Percentiles rank a stretch among this genome's conserved stretches.
phyloP scores from a whole-genome alignment of 2,888 invertebrate species.

The Melangyna quadrimaculata region DNA sequence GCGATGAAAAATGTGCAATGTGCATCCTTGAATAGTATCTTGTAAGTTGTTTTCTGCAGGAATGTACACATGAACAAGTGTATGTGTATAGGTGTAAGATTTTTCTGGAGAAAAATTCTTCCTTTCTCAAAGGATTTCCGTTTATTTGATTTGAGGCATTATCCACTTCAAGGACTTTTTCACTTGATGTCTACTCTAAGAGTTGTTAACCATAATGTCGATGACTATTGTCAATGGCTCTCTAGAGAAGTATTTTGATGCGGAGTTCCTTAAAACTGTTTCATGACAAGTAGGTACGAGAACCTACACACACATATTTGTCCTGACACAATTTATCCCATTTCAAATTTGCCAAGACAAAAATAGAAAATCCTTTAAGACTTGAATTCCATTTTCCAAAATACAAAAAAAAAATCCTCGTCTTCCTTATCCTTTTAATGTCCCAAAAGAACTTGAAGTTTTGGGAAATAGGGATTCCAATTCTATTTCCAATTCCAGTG shows the following conservation, averaged over 20 bases:
- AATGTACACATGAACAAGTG: no score
- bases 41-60: not conserved
- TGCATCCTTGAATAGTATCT: not conserved
- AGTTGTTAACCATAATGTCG: not conserved
- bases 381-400: not conserved
- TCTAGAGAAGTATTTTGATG: not conserved
- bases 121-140: not conserved
- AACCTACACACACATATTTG: not conserved
- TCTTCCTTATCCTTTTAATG: not conserved
- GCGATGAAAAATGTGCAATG: not conserved
- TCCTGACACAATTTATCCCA: not conserved
- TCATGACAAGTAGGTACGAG: not conserved
- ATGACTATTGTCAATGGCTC: not conserved
- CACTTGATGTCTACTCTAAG: not conserved
- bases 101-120: not conserved
- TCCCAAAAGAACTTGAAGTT: not conserved
- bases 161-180: not conserved
- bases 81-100: no score
- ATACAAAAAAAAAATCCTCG: not conserved
- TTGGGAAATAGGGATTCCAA: conserved; percentile 19
- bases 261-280: not conserved
- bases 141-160: not conserved
- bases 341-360: not conserved
- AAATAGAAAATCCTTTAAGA: conserved; percentile 12
- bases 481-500: not conserved